phyloP scores from a whole-genome alignment of 2,888 invertebrate genomes.

The Parnassius smintheus region DNA sequence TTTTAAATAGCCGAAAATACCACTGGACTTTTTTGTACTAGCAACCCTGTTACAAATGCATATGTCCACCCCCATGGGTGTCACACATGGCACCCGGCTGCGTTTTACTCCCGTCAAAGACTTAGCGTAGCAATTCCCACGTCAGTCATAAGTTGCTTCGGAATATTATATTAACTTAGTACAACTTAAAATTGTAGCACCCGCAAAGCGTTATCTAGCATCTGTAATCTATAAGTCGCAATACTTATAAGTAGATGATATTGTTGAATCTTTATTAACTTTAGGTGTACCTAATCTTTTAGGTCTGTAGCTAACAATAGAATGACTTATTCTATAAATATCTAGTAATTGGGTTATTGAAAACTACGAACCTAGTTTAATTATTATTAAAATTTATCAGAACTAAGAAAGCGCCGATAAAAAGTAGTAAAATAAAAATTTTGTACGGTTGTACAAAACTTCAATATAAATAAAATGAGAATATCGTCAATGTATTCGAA shows the following conservation, averaged over 20 bases:
- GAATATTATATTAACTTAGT: conserved; percentile 17
- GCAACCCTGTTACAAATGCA: conserved; percentile 49
- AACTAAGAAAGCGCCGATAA: background rate
- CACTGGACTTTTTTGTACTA: conserved; percentile 35
- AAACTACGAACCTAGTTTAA: too few species aligned
- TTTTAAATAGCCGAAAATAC: conserved; percentile 15
- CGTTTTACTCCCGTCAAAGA: conserved; percentile 35
- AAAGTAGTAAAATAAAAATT: too few species aligned
- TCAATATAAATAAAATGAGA: too few species aligned
- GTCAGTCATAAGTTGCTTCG: conserved; percentile 19
- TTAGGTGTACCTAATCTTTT: conserved; percentile 2
- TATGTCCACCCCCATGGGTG: conserved; percentile 60
- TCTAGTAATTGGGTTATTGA: too few species aligned
- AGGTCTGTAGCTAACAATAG: conserved; percentile 7
- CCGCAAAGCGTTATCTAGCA: conserved; percentile 1
- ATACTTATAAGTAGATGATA: background rate
- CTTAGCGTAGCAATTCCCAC: conserved; percentile 15
- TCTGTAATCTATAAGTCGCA: conserved; percentile 7
- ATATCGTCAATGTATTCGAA: too few species aligned
- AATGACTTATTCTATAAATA: background rate
- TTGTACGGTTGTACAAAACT: too few species aligned
- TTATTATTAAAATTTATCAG: too few species aligned
- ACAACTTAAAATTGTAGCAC: conserved; percentile 8
- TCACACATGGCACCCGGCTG: conserved; percentile 65
- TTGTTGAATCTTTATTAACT: conserved; percentile 3